phyloP scores from a whole-genome alignment of 1,140 invertebrate species.

The Drosophila takahashii region DNA sequence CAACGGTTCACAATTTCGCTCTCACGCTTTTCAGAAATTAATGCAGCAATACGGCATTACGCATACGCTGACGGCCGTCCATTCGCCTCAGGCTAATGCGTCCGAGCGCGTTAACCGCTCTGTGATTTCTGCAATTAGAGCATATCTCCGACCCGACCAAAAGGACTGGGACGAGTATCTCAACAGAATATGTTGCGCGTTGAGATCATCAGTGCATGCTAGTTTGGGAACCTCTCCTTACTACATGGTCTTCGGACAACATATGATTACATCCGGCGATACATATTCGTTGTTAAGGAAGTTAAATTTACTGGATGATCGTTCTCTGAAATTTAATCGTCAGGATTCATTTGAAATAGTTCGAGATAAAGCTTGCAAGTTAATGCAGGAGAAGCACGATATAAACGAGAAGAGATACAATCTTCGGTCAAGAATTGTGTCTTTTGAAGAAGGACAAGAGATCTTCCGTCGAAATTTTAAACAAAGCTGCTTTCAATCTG shows the following conservation, averaged over 20 bases:
- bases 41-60: no score
- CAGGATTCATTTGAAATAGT: not conserved
- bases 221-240: not conserved
- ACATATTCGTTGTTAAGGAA: not conserved
- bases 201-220: not conserved
- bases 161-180: not conserved
- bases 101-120: not conserved
- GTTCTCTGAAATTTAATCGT: not conserved
- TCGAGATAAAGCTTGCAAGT: not conserved
- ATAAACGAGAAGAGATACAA: not conserved
- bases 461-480: slow-evolving; percentile 5
- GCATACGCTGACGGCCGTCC: not conserved
- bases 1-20: no score
- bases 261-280: not conserved
- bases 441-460: slow-evolving; percentile 1
- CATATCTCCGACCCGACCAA: not conserved
- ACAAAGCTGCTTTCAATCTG: slow-evolving; percentile 8
- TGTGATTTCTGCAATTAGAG: not conserved
- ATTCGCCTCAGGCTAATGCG: not conserved
- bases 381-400: not conserved
- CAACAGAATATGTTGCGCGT: not conserved
- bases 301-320: not conserved
- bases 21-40: no score
- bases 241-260: not conserved
- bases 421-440: not conserved